Percentiles rank a stretch among this genome's conserved stretches.
Conservation (phyloP, 2,797 vertebrate genomes). For the Natrix natrix region DNA sequence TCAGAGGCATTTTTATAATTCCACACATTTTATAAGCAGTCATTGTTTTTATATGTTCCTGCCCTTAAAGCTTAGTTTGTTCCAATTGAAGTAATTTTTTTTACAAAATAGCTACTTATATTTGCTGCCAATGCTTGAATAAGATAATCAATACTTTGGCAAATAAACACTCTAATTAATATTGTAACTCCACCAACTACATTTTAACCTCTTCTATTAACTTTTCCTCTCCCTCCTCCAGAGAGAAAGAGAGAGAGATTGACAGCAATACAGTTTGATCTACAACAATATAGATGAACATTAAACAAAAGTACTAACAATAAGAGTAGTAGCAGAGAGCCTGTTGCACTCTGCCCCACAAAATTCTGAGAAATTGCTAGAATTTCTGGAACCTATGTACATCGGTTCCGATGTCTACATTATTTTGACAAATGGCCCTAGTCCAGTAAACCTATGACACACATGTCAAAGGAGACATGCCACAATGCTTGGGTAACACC, state of each 20-base stretch:
- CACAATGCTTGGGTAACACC: background rate
- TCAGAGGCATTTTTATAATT: constrained; percentile 31
- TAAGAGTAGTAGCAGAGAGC: background rate
- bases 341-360: background rate
- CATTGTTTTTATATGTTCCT: background rate
- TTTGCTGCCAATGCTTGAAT: background rate
- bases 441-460: background rate
- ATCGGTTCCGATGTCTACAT: background rate
- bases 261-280: background rate
- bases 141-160: constrained; percentile 4
- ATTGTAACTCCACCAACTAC: background rate
- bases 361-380: background rate
- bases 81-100: constrained; percentile 23
- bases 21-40: constrained; percentile 21
- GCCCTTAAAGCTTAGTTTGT: constrained; percentile 1
- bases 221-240: background rate
- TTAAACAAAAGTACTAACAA: background rate
- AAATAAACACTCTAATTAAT: constrained; percentile 5
- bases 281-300: background rate
- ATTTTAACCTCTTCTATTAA: background rate
- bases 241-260: background rate
- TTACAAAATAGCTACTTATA: constrained; percentile 37
- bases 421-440: background rate
- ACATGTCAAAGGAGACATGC: background rate
- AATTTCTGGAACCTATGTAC: background rate